phyloP scores from a whole-genome alignment of 2,797 vertebrate genomes.

The Alca torda region DNA sequence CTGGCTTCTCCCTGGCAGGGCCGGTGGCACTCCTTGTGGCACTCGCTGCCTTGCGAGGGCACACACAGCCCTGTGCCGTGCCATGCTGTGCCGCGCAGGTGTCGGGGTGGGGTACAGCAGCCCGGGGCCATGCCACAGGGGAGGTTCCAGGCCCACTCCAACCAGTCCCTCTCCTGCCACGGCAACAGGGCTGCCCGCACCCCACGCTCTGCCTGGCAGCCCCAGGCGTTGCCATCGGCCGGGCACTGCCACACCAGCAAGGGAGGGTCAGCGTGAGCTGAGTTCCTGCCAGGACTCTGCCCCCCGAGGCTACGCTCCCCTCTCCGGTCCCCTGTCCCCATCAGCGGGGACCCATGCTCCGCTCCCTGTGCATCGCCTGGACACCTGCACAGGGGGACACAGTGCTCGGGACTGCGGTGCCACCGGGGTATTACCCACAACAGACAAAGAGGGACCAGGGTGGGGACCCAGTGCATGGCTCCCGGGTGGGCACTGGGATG shows the following conservation, averaged over 20 bases:
- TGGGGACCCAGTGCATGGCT: not conserved
- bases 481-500: not conserved
- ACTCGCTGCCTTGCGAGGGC: accelerated
- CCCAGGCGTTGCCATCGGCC: accelerated
- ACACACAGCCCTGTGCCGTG: accelerated
- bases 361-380: accelerated
- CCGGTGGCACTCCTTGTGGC: not conserved
- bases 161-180: not conserved
- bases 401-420: not conserved
- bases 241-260: accelerated
- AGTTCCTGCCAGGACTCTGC: not conserved
- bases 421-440: not conserved
- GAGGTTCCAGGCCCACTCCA: not conserved
- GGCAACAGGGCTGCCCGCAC: not conserved
- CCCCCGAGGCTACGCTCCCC: accelerated
- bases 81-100: not conserved
- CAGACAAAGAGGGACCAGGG: not conserved
- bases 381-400: too few species aligned
- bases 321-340: not conserved
- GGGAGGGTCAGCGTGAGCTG: not conserved
- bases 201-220: not conserved
- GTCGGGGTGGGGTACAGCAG: not conserved
- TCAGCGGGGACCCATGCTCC: not conserved
- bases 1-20: not conserved
- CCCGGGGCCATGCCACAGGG: accelerated